phyloP scores from a whole-genome alignment of 2,797 vertebrate species.

The Hypotaenidia okinawae region DNA sequence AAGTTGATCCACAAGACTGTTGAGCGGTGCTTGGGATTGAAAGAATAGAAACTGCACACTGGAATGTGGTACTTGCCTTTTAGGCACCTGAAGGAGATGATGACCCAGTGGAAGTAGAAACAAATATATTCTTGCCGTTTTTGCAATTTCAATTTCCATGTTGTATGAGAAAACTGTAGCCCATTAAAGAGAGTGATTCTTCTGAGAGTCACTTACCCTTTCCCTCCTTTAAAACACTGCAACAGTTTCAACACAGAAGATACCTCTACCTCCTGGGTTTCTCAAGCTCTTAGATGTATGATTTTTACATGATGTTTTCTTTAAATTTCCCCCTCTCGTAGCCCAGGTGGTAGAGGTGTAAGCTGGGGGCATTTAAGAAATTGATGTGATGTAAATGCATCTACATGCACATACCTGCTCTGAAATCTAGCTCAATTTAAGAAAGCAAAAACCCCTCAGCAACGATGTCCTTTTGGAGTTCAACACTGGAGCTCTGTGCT shows the following conservation, averaged over 20 bases:
- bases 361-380: not conserved
- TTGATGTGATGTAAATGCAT: not conserved
- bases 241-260: not conserved
- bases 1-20: not conserved
- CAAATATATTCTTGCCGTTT: not conserved
- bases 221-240: not conserved
- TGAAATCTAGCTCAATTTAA: not conserved
- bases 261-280: not conserved
- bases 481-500: not conserved
- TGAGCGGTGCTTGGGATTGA: not conserved
- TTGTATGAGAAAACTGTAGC: not conserved
- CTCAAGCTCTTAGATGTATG: not conserved
- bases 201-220: not conserved
- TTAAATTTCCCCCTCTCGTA: not conserved
- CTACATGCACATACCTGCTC: not conserved
- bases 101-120: not conserved
- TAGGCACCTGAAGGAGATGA: not conserved
- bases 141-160: not conserved
- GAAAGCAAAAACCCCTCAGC: not conserved
- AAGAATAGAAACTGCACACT: not conserved
- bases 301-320: not conserved
- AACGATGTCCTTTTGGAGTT: not conserved
- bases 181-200: not conserved
- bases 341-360: not conserved
- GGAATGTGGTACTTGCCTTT: not conserved